phyloP scores from a whole-genome alignment of 2,113 vertebrate species.

The Phaethornis superciliosus region DNA sequence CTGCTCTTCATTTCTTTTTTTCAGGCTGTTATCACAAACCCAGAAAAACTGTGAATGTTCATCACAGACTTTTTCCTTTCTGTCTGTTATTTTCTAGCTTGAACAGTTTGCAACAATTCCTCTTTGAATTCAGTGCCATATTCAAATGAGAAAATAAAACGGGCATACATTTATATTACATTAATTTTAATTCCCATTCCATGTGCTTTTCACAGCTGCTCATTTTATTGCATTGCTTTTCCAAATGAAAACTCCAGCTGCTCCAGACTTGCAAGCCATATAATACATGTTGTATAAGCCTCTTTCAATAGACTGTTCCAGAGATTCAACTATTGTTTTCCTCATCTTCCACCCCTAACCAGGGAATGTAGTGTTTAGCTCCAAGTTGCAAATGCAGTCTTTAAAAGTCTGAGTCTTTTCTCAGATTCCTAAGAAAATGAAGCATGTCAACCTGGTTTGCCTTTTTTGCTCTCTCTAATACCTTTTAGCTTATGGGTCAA shows the following conservation, averaged over 20 bases:
- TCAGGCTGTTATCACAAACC: not conserved
- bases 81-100: not conserved
- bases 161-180: constrained; percentile 12
- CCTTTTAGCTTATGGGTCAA: not conserved
- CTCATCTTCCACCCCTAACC: not conserved
- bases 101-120: not conserved
- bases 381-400: not conserved
- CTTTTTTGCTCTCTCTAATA: not conserved
- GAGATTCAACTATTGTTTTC: not conserved
- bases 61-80: not conserved
- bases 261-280: not conserved
- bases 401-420: not conserved
- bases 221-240: constrained; percentile 49
- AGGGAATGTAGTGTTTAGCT: not conserved
- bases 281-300: constrained; percentile 5
- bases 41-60: not conserved
- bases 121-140: not conserved
- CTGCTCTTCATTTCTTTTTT: not conserved
- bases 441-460: not conserved
- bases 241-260: constrained; percentile 61
- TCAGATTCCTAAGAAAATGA: not conserved
- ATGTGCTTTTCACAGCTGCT: constrained; percentile 61
- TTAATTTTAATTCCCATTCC: constrained; percentile 28
- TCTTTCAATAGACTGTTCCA: not conserved
- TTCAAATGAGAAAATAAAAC: constrained; percentile 37